Evolutionary conservation across 2,113 vertebrate genomes (phyloP).

Genomic region (Pycnonotus jocosus): DNA sequence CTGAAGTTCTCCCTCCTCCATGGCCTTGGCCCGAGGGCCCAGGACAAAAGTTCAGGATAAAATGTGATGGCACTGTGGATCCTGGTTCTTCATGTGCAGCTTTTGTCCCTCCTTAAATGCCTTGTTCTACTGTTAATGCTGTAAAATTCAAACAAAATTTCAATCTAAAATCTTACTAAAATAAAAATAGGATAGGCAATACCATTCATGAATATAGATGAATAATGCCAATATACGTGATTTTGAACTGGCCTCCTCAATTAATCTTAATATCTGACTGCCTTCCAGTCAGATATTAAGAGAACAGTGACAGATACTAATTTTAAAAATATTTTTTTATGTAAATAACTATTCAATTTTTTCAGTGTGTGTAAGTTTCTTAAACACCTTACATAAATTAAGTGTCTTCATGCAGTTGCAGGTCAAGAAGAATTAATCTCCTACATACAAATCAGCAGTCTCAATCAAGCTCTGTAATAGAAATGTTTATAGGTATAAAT

Average conservation of each 20-base stretch:
- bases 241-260: background rate
- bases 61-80: background rate
- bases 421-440: background rate
- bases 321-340: background rate
- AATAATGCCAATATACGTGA: background rate
- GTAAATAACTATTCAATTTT: background rate
- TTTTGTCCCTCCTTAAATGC: background rate
- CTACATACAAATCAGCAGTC: background rate
- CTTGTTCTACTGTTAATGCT: background rate
- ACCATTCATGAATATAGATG: background rate
- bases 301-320: background rate
- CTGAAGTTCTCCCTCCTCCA: fast-evolving
- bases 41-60: background rate
- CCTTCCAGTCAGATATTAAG: background rate
- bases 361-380: background rate
- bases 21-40: background rate
- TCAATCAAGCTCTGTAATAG: background rate
- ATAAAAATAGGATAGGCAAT: background rate
- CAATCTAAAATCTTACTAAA: background rate
- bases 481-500: background rate
- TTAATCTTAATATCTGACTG: background rate
- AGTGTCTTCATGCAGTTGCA: background rate
- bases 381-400: background rate
- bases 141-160: background rate
- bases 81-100: background rate